These are phyloP conservation scores for Oncorhynchus gorbuscha DNA, from an alignment of 2,113 vertebrate genomes.

Conservation along the genomic window DNA sequence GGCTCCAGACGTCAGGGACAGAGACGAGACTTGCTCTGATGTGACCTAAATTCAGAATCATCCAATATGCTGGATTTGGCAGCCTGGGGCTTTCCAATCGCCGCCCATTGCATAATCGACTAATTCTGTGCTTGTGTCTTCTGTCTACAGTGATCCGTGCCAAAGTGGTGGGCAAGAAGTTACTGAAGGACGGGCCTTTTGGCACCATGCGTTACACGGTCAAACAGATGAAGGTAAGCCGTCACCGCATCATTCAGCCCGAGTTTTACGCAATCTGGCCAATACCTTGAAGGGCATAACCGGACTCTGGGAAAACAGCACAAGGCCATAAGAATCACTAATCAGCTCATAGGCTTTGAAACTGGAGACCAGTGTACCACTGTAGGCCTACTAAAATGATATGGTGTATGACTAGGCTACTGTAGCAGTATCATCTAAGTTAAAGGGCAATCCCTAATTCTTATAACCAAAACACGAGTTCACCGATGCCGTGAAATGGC, in stretches of 20 bases:
- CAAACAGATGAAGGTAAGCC: conserved; percentile 95
- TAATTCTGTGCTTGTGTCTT: conserved; percentile 28
- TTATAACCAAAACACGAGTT: background rate
- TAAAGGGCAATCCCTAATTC: background rate
- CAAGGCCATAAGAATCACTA: conserved; percentile 42
- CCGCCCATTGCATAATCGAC: background rate
- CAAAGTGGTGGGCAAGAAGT: conserved; percentile 95
- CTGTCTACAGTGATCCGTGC: conserved; percentile 88
- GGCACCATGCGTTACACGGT: conserved; percentile 93
- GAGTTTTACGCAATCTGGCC: conserved; percentile 53
- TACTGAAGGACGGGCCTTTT: conserved; percentile 89
- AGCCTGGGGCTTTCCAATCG: background rate
- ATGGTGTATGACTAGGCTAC: background rate
- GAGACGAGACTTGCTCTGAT: background rate
- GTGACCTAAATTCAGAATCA: background rate
- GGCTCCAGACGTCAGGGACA: background rate
- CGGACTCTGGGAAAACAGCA: conserved; percentile 4
- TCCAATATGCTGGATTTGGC: background rate
- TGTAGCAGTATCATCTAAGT: background rate
- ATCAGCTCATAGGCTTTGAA: conserved; percentile 47
- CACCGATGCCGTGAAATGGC: background rate
- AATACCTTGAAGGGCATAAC: conserved; percentile 40
- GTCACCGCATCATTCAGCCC: background rate
- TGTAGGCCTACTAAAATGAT: background rate
- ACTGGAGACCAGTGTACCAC: conserved; percentile 14